Evolutionary conservation across 2,888 invertebrate genomes (phyloP).

Genomic region (Entomobrya multifasciata): DNA sequence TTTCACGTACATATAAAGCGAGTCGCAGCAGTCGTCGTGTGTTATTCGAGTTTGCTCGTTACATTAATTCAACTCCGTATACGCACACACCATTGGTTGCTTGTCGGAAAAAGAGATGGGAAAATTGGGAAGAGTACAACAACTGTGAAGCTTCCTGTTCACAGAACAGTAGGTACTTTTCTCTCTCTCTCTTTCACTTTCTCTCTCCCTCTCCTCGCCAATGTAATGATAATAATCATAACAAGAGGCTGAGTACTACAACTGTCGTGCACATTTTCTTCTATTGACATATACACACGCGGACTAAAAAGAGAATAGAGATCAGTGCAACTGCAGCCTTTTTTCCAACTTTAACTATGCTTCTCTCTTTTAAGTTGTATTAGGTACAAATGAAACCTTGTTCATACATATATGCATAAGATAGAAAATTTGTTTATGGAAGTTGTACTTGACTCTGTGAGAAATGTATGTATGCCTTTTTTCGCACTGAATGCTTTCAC

Average conservation of each 20-base stretch:
- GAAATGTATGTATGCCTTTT: not conserved
- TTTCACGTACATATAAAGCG: slow-evolving; percentile 44
- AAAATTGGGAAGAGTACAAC: slow-evolving; percentile 61
- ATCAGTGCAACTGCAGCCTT: slow-evolving; percentile 6
- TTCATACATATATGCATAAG: not conserved
- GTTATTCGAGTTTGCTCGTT: slow-evolving; percentile 73
- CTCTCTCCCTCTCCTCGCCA: not conserved
- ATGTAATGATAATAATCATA: slow-evolving; percentile 57
- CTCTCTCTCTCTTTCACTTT: slow-evolving; percentile 20
- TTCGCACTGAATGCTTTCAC: not conserved
- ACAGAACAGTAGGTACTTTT: slow-evolving; percentile 50
- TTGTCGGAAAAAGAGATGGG: slow-evolving; percentile 62
- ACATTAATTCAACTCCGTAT: slow-evolving; percentile 71
- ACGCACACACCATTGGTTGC: slow-evolving; percentile 74
- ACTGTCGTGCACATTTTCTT: slow-evolving; percentile 60
- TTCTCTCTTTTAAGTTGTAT: too few relatives aligned
- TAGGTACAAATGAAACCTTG: not conserved
- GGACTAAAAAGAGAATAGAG: not conserved
- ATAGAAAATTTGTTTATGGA: not conserved
- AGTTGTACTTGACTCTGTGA: not conserved
- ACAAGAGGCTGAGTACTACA: slow-evolving; percentile 31
- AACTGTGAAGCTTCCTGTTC: slow-evolving; percentile 67
- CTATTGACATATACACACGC: slow-evolving; percentile 12
- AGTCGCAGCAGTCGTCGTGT: slow-evolving; percentile 68
- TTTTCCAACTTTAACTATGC: not conserved